Conservation (phyloP, 1,140 invertebrate species). For the Telenomus remus region DNA sequence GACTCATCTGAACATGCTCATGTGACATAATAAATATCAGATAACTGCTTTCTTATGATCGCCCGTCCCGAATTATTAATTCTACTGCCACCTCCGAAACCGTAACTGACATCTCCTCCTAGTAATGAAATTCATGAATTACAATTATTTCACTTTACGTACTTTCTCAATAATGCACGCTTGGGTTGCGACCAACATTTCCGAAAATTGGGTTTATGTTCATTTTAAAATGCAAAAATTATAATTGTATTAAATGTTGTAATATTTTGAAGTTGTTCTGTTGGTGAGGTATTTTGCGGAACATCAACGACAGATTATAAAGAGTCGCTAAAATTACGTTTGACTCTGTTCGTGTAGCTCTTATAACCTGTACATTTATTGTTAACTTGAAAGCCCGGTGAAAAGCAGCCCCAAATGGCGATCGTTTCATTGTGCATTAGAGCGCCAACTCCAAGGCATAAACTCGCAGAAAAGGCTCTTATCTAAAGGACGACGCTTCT, state of each 20-base stretch:
- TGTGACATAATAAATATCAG: slow-evolving; percentile 44
- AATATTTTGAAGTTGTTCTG: too few species aligned
- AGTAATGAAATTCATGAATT: too few species aligned
- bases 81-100: not conserved
- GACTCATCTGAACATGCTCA: slow-evolving; percentile 30
- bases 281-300: too few species aligned
- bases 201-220: too few species aligned
- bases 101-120: too few species aligned
- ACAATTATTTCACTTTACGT: too few species aligned
- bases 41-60: slow-evolving; percentile 44
- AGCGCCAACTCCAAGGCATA: slow-evolving; percentile 13
- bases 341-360: slow-evolving; percentile 17
- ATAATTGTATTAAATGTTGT: too few species aligned
- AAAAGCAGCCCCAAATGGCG: slow-evolving; percentile 9
- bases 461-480: slow-evolving; percentile 19
- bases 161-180: too few species aligned
- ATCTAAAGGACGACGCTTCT: slow-evolving; percentile 3
- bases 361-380: slow-evolving; percentile 28
- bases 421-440: slow-evolving; percentile 24
- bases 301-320: too few species aligned
- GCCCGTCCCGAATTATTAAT: slow-evolving; percentile 23
- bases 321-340: slow-evolving; percentile 18
- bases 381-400: slow-evolving; percentile 16
- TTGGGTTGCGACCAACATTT: too few species aligned
- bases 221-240: too few species aligned